These are phyloP conservation scores for Zoroaster sp. DNA, from an alignment of 53 echinoderm and acorn worm species.

Conservation along the genomic window DNA sequence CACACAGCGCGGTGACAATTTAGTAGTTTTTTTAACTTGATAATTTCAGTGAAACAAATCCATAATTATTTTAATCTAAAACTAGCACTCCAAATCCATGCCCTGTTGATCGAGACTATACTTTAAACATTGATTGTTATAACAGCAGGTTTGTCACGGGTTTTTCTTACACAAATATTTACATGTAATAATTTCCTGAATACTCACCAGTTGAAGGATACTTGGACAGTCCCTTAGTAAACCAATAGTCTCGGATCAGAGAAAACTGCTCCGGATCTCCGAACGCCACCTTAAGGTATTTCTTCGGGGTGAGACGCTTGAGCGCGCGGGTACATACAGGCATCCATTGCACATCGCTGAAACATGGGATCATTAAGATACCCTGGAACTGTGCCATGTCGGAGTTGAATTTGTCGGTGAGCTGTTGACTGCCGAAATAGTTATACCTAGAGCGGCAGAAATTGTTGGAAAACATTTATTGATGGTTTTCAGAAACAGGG, in stretches of 20 bases:
- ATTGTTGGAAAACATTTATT: too few species aligned
- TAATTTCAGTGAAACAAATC: too few species aligned
- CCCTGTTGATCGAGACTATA: too few species aligned
- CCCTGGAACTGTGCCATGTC: slow-evolving; percentile 61
- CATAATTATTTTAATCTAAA: too few species aligned
- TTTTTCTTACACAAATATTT: too few species aligned
- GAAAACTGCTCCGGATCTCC: slow-evolving; percentile 70
- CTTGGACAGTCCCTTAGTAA: slow-evolving; percentile 48
- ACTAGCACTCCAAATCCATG: too few species aligned
- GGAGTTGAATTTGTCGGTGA: slow-evolving; percentile 44
- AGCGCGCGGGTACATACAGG: slow-evolving; percentile 52
- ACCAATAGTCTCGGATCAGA: slow-evolving; percentile 69
- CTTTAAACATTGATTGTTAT: too few species aligned
- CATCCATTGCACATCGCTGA: slow-evolving; percentile 61
- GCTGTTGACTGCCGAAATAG: slow-evolving; percentile 16
- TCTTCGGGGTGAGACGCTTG: slow-evolving; percentile 22
- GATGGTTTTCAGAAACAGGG: neutral
- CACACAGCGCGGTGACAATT: too few species aligned
- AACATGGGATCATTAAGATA: slow-evolving; percentile 59
- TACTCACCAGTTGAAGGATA: slow-evolving; percentile 68
- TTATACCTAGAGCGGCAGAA: slow-evolving; percentile 44
- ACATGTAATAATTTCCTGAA: neutral
- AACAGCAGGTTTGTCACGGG: too few species aligned
- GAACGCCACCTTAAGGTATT: slow-evolving; percentile 51
- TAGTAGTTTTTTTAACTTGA: too few species aligned